These are phyloP conservation scores for Daubentonia madagascariensis DNA, from an alignment of 2,113 vertebrate species.

Conservation along the genomic window DNA sequence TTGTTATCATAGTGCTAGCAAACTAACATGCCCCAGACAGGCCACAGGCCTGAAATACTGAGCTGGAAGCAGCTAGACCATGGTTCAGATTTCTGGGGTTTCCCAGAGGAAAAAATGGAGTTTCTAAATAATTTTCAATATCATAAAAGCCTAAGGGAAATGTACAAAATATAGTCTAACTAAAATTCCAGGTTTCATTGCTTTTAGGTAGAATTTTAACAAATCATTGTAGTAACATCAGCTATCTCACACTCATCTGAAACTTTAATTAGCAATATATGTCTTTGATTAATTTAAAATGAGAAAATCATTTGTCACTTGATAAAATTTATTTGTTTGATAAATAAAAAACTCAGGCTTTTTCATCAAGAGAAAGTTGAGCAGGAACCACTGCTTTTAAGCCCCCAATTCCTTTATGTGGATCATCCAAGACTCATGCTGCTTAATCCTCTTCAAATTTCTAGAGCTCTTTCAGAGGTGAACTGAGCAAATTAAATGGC, in stretches of 20 bases:
- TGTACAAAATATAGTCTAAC: not conserved
- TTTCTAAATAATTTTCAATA: not conserved
- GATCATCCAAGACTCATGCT: not conserved
- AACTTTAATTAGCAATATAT: not conserved
- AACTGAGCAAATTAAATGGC: not conserved
- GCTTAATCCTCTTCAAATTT: not conserved
- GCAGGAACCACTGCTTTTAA: not conserved
- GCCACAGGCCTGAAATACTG: not conserved
- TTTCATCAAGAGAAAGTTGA: not conserved
- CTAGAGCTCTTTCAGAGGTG: not conserved
- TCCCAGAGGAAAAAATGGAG: not conserved
- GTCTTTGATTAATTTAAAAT: slow-evolving; percentile 12
- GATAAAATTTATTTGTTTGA: not conserved
- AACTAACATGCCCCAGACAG: not conserved
- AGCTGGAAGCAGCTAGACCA: not conserved
- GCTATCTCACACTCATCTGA: not conserved
- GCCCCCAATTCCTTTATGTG: not conserved
- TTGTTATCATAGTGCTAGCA: not conserved
- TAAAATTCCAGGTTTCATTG: not conserved
- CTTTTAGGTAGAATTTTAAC: not conserved
- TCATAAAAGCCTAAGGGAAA: not conserved
- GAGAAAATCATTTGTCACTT: slow-evolving; percentile 4
- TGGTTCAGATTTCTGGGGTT: not conserved
- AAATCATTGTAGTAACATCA: not conserved
- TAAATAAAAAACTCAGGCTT: not conserved